phyloP scores from a whole-genome alignment of 2,113 vertebrate species.

The Acrocephalus arundinaceus region DNA sequence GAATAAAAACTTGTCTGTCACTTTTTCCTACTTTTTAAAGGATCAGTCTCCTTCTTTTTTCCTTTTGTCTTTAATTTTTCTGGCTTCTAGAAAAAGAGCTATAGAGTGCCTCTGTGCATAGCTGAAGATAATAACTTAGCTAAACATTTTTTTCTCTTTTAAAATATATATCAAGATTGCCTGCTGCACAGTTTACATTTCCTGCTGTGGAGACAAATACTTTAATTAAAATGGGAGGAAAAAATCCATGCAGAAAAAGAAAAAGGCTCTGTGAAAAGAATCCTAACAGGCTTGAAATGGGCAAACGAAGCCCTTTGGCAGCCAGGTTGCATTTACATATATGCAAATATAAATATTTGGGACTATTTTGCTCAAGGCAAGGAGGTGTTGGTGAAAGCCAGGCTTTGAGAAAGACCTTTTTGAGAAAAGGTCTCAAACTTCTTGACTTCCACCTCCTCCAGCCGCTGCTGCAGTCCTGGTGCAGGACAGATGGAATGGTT shows the following conservation, averaged over 20 bases:
- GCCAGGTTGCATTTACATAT: not conserved
- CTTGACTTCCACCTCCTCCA: not conserved
- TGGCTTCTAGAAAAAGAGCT: not conserved
- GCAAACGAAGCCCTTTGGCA: not conserved
- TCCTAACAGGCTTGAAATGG: not conserved
- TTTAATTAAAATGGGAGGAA: conserved; percentile 24
- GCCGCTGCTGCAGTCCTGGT: not conserved
- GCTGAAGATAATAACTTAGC: conserved; percentile 68
- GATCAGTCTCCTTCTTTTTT: not conserved
- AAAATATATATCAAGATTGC: conserved; percentile 58
- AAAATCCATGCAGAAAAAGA: not conserved
- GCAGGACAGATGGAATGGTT: not conserved
- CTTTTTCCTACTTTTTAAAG: not conserved
- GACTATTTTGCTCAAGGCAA: not conserved
- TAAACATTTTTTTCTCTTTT: conserved; percentile 60
- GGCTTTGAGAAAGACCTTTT: not conserved
- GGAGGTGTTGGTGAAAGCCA: not conserved
- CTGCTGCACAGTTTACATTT: conserved; percentile 66
- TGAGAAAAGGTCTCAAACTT: not conserved
- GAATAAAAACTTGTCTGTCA: not conserved
- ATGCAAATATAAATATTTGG: not conserved
- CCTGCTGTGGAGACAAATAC: conserved; percentile 71
- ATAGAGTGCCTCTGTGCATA: conserved; percentile 35
- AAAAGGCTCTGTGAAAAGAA: conserved; percentile 13
- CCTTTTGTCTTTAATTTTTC: not conserved